These are phyloP conservation scores for Amorpha juglandis DNA, from an alignment of 2,888 invertebrate species.

Conservation along the genomic window DNA sequence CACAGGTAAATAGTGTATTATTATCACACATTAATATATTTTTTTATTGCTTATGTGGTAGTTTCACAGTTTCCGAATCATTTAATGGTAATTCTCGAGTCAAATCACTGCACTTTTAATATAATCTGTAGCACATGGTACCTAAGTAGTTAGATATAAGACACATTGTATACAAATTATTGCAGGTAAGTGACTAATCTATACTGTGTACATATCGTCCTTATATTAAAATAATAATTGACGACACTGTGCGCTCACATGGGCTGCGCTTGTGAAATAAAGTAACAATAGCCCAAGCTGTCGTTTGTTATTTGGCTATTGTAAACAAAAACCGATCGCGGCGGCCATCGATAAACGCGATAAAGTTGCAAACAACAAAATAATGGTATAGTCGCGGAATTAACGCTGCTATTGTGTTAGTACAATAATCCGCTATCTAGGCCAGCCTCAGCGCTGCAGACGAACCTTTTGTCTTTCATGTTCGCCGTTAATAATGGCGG, in stretches of 20 bases:
- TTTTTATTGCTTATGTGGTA: too few relatives aligned
- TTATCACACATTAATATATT: too few relatives aligned
- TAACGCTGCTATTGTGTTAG: slow-evolving; percentile 84
- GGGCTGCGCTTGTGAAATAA: slow-evolving; percentile 9
- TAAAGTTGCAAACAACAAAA: slow-evolving; percentile 83
- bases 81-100: too few relatives aligned
- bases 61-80: too few relatives aligned
- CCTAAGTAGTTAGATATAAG: too few relatives aligned
- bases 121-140: too few relatives aligned
- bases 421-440: slow-evolving; percentile 85
- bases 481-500: slow-evolving; percentile 84
- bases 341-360: slow-evolving; percentile 77
- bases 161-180: too few relatives aligned
- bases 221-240: background rate
- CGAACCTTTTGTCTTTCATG: slow-evolving; percentile 85
- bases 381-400: slow-evolving; percentile 82
- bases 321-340: slow-evolving; percentile 41
- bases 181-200: background rate
- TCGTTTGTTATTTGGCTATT: slow-evolving; percentile 22
- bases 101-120: too few relatives aligned
- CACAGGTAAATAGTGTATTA: too few relatives aligned
- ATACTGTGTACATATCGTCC: background rate
- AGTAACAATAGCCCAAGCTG: slow-evolving; percentile 17
- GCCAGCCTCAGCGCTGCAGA: slow-evolving; percentile 84
- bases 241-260: background rate